Base-by-base conservation (phyloP, 2,113 vertebrate genomes). In the Vireo altiloquus region DNA sequence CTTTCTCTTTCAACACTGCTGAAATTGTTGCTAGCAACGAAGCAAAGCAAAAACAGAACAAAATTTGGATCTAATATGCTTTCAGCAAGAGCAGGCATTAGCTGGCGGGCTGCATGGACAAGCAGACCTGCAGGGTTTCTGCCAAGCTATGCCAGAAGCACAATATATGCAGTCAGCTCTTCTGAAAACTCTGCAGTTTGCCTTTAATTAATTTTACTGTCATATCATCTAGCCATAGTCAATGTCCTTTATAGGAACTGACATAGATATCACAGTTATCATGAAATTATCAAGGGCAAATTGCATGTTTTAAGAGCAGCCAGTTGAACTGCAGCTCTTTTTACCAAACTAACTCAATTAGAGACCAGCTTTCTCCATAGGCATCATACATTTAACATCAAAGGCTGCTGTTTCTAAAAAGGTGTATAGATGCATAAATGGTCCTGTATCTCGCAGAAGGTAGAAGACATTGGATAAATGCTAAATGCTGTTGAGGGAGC, bases 11-110 rank as follows among this genome's bases (percentile, higher is more conserved):
- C 74, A 85, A 6, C 10, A 3, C 49, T 74, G 40, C 40, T 82
- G 53, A 87, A 95, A 87, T 49, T 82, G 91, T 82, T 95, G 87
- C 70, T 95, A 95, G 89, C 89, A 89, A 94, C 10, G 1, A 84
- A 89, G 35, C 5, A 6, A 90, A 72, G 78, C 30, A 42, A 82
- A 87, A 91, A 54, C 57, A 90, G 72, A 87, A 69, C 66, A 85
- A 85, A 93, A 69, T 49, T 56, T 68, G 85, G 23, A 80, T 59
- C 47, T 71, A 86, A 68, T 31, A 21, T 6, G 20, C 18, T 77
- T 68, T 66, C 52, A 77, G 86, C 63, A 65, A 78, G 76, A 80
- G 37, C n/a, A 14, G 39, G 82, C 90, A 90, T 70, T 90, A 80
- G 68, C 60, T 82, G 52, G 59, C 79, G 85, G 69, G 7, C 64